Base-by-base conservation (phyloP, 2,797 vertebrate species). In the Cheirogaleus major region DNA sequence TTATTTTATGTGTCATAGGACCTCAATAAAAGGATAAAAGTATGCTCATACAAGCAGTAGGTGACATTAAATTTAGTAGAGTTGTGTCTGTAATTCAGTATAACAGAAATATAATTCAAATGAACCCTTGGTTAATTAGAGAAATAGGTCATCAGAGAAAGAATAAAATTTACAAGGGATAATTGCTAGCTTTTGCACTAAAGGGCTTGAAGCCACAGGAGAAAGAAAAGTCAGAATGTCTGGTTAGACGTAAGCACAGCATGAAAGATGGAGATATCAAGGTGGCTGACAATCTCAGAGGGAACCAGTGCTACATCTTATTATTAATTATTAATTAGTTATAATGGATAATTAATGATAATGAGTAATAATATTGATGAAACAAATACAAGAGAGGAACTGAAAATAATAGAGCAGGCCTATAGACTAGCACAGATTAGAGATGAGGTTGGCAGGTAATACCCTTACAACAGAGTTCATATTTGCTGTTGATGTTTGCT, bases 271-370 rank as follows among this genome's bases (percentile, higher is more conserved):
- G 23, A 17, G 38, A 41, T 73, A 59, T 43, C 63, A 94, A n/a
- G 30, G 23, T 30, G 61, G 38, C 43, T 80, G 72, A 35, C n/a
- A 78, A 72, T 43, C 50, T 95, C 20, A 45, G 32, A 78, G 5
- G 25, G 69, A 88, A 55, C 1, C 35, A 92, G 70, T 25, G 35
- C 14, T 87, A 18, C 43, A 67, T 86, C 35, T 88, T 61, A 35
- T 79, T 90, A 32, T 89, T 78, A 93, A 92, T 96, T 93, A 96
- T 90, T 97, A 93, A 94, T 69, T 95, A 48, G 27, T 82, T 88
- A 70, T 59, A 94, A 96, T 94, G 63, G 81, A 91, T 96, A 95
- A 92, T 79, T 94, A 96, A 92, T 92, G 69, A 81, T 87, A 93
- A 95, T 76, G 89, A 95, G 32, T 52, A 94, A 80, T 91, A 90